Evolutionary conservation across 2,888 invertebrate species (phyloP), one percentile per base, ranked within the genome.

Genomic region (Synanthedon tipuliformis): DNA sequence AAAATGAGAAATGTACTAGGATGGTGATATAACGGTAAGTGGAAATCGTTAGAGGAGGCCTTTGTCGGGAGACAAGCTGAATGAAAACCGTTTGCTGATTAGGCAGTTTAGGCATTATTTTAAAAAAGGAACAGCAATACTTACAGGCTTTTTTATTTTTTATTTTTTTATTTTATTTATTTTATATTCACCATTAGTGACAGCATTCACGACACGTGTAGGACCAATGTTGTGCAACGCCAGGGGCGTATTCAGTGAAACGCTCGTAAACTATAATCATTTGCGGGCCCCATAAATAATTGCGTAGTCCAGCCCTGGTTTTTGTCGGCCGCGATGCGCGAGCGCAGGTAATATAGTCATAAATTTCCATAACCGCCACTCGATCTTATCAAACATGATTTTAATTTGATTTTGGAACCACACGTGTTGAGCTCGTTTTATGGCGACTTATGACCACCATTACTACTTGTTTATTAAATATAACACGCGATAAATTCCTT

Each of bases 371-470:
- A 87, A 86, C 86, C 82, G 84, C 85, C 86, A 85, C 79, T 84
- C 84, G 87, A 87, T 87, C 82, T 86, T 87, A 87, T 87, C 86
- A 84, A 85, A 84, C 83, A 85, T 83, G 85, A 84, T 85, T 87
- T 87, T 86, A 87, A 87, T 87, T 87, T 86, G 87, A 86, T 87
- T 86, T 83, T 65, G 78, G 81, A 83, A 66, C 86, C 86, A 83
- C 86, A 86, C 85, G 85, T 85, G 85, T 85, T 76, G 81, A 78
- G 77, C 73, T 68, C 72, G 78, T 78, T 84, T 73, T 66, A 64
- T 58, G 51, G 64, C 76, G 72, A 87, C 81, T 86, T 85, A 87
- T 75, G 84, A 73, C 65, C 62, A 73, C 77, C 76, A 80, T 72
- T 34, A 64, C 48, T 60, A 52, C 49, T 23, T 18, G 45, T 57